Conservation (phyloP, 2,888 invertebrate species). For the Lasioglossum calceatum region DNA sequence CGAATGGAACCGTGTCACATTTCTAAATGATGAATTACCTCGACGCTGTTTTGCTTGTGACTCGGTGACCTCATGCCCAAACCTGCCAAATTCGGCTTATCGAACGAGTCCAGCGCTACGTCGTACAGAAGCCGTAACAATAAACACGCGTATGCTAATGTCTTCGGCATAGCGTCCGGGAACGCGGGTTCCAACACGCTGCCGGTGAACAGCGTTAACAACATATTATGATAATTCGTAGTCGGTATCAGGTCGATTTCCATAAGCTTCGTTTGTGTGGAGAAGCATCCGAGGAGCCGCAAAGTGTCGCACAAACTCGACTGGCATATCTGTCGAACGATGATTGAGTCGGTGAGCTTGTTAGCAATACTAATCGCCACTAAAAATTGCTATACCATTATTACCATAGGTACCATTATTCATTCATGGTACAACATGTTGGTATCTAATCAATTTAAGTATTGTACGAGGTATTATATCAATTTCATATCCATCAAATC, state of each 20-base stretch:
- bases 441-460: too few relatives aligned
- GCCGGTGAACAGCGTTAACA: slow-evolving; percentile 91
- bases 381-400: too few relatives aligned
- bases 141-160: slow-evolving; percentile 93
- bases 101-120: slow-evolving; percentile 97
- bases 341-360: not conserved
- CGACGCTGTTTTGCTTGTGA: slow-evolving; percentile 87
- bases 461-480: too few relatives aligned
- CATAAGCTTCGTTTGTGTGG: slow-evolving; percentile 85
- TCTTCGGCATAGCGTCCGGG: slow-evolving; percentile 90
- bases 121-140: slow-evolving; percentile 96
- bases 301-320: slow-evolving; percentile 97
- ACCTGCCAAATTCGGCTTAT: slow-evolving; percentile 91
- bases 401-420: too few relatives aligned
- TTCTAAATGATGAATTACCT: slow-evolving; percentile 83
- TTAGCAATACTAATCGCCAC: not conserved
- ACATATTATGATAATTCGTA: slow-evolving; percentile 84
- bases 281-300: slow-evolving; percentile 96
- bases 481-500: too few relatives aligned
- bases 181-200: slow-evolving; percentile 90
- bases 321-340: slow-evolving; percentile 90
- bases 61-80: slow-evolving; percentile 89
- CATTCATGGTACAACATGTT: too few relatives aligned
- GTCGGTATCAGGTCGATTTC: slow-evolving; percentile 84
- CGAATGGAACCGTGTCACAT: not conserved